Evolutionary conservation across 2,113 vertebrate species (phyloP).

Genomic region (Stegastes partitus): DNA sequence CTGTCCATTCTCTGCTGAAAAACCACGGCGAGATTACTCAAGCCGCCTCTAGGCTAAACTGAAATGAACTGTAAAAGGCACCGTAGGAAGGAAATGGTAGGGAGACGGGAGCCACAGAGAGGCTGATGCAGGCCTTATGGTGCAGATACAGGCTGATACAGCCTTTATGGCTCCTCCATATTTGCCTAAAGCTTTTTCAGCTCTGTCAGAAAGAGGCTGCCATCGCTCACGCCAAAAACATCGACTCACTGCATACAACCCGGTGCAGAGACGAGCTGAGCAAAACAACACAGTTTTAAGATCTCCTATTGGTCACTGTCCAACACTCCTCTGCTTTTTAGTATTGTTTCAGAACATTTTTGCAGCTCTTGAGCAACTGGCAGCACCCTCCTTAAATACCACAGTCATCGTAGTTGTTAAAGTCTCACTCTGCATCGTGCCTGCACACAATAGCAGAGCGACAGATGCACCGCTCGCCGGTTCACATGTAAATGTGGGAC

Average conservation of each 20-base stretch:
- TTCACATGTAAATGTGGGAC: slow-evolving; percentile 22
- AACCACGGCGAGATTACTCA: slow-evolving; percentile 26
- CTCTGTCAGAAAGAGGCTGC: slow-evolving; percentile 10
- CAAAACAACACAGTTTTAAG: slow-evolving; percentile 1
- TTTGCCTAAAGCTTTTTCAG: slow-evolving; percentile 15
- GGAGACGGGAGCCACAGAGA: slow-evolving; percentile 48
- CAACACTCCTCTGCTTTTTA: slow-evolving; percentile 42
- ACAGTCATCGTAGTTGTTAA: slow-evolving; percentile 35
- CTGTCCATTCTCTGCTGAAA: slow-evolving; percentile 14
- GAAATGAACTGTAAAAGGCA: slow-evolving; percentile 55
- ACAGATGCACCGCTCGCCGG: slow-evolving; percentile 16
- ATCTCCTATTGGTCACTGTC: slow-evolving; percentile 29
- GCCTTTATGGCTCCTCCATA: slow-evolving; percentile 42
- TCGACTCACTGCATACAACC: background rate
- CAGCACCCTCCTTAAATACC: slow-evolving; percentile 38
- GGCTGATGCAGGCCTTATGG: slow-evolving; percentile 55
- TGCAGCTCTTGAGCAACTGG: slow-evolving; percentile 22
- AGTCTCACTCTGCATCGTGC: slow-evolving; percentile 37
- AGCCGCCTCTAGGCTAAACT: slow-evolving; percentile 51
- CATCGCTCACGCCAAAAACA: slow-evolving; percentile 6
- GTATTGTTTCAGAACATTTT: slow-evolving; percentile 41
- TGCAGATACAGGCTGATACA: slow-evolving; percentile 49
- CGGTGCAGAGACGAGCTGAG: background rate
- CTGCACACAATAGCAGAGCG: slow-evolving; percentile 15
- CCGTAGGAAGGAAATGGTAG: slow-evolving; percentile 14